Evolutionary conservation across 2,113 vertebrate genomes (phyloP).

Genomic region (Rhinoptilus africanus): DNA sequence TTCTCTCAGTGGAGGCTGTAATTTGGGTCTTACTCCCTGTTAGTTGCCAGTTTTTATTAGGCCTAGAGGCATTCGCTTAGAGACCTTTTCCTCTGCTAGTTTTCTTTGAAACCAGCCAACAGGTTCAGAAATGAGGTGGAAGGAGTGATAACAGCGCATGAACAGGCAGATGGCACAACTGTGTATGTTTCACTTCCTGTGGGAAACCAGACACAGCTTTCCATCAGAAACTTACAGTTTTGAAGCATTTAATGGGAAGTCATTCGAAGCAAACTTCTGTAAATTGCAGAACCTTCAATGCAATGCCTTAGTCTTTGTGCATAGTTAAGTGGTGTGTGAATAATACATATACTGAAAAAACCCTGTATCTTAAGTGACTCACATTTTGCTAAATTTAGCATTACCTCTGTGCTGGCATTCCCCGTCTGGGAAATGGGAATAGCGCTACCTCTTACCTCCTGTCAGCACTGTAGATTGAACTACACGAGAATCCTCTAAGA

Average conservation of each 20-base stretch:
- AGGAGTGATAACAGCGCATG: conserved; percentile 4
- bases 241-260: conserved; percentile 6
- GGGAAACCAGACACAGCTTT: background rate
- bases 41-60: background rate
- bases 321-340: background rate
- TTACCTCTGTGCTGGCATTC: background rate
- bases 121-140: background rate
- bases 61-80: background rate
- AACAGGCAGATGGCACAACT: conserved; percentile 24
- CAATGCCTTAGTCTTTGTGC: background rate
- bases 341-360: background rate
- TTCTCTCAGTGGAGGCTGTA: background rate
- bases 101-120: background rate
- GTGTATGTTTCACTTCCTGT: background rate
- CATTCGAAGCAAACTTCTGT: background rate
- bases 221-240: background rate
- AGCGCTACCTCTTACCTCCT: background rate
- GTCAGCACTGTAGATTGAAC: background rate
- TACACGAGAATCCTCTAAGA: background rate
- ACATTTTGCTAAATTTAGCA: background rate
- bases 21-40: background rate
- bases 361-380: background rate
- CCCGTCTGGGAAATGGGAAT: background rate
- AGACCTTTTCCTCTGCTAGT: background rate
- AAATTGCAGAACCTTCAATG: background rate